Percentiles rank a stretch among this genome's conserved stretches.
These are phyloP conservation scores for Drosophila eugracilis DNA, from an alignment of 1,140 invertebrate genomes.

Conservation along the genomic window DNA sequence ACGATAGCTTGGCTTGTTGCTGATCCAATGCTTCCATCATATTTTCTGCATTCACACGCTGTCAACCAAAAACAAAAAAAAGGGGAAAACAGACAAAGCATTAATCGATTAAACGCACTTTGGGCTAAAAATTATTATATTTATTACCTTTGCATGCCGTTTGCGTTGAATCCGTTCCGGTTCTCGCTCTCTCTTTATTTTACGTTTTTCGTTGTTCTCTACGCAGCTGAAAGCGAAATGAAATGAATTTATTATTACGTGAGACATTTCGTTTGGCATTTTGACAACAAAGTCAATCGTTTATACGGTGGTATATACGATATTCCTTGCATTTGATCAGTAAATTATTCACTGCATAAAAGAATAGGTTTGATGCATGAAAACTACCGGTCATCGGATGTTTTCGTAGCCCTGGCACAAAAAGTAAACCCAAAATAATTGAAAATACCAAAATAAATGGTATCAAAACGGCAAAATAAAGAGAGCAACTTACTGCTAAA, in stretches of 20 bases:
- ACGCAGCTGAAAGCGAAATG: conserved; percentile 31
- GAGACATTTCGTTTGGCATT: conserved; percentile 23
- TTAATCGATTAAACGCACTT: conserved; percentile 50
- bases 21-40: conserved; percentile 75
- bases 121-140: conserved; percentile 16
- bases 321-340: not conserved
- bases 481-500: conserved; percentile 57
- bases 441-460: conserved; percentile 74
- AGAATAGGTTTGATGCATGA: conserved; percentile 6
- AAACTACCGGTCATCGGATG: conserved; percentile 47
- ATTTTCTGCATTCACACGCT: conserved; percentile 72
- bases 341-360: not conserved
- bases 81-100: conserved; percentile 24
- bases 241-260: conserved; percentile 18
- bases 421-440: conserved; percentile 61
- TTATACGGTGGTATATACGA: conserved; percentile 7
- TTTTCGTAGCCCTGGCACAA: conserved; percentile 59
- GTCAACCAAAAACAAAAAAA: conserved; percentile 8
- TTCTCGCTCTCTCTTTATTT: conserved; percentile 15
- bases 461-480: conserved; percentile 49
- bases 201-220: conserved; percentile 10
- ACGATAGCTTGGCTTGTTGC: conserved; percentile 62
- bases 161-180: conserved; percentile 45
- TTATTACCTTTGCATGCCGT: conserved; percentile 74
- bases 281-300: conserved; percentile 7